Base-by-base conservation (phyloP, 2,113 vertebrate species). In the Protobothrops mucrosquamatus region DNA sequence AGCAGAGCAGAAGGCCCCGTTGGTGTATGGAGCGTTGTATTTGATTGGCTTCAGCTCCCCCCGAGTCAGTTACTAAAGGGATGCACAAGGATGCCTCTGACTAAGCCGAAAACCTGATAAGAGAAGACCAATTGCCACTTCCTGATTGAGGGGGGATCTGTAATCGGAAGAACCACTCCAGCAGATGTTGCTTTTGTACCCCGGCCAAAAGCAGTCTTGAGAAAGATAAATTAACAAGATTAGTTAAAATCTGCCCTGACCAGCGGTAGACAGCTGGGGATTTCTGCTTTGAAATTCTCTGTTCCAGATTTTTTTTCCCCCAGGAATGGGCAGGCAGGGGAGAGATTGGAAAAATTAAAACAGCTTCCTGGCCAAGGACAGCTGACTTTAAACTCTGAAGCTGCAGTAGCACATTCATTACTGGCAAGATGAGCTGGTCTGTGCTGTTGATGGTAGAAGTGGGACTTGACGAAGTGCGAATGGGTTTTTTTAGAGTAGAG, bases 141-240 rank as follows among this genome's bases (percentile, higher is more conserved):
- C 43, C 92, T 85, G 88, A 6, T 14, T 51, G 48, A 29, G 64
- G 64, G 57, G 88, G 92, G 11, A 14, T 52, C 88, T 92, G 88
- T 89, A 85, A 89, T 92, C 88, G 85, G 92, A 39, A 57, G 88
- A 88, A 59, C 88, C 43, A 59, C 54, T 89, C 69, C 1, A 56
- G 22, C 3, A 85, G 86, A 94, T 90, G 89, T 43, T 81, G 51
- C 12, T 93, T 89, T 88, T 64, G 52, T 26, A 56, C 10, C 46
- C 26, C 29, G 46, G 61, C 54, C 90, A 85, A n/a, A 59, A 59
- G 90, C 86, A 52, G 61, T 9, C 46, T 88, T 90, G 90, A 23
- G 59, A 61, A 29, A 88, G 94, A 51, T 26, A 64, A 11, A 29
- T 56, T 86, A 89, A 90, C 55, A 69, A 69, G 89, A 48, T 14